Evolutionary conservation across 2,888 invertebrate species (phyloP).

Genomic region (Leptopilina myrica): DNA sequence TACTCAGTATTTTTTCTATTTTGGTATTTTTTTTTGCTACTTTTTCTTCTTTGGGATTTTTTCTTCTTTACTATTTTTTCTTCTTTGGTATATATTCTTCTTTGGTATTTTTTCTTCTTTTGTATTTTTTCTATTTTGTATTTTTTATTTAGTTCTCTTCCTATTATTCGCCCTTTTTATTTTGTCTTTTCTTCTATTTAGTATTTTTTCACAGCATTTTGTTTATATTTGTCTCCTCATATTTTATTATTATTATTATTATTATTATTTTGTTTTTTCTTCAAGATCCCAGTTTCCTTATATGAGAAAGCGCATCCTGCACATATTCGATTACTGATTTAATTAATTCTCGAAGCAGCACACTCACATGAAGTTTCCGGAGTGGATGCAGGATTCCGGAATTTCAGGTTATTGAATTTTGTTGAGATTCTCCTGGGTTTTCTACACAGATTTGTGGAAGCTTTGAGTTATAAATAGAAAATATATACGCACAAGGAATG

Average conservation of each 20-base stretch:
- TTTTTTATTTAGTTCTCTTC: too few species aligned
- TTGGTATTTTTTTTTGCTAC: too few species aligned
- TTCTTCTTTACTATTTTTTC: neutral
- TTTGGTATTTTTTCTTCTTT: too few species aligned
- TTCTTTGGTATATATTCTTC: neutral
- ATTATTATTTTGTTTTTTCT: neutral
- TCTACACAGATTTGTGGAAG: conserved; percentile 27
- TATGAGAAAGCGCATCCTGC: neutral
- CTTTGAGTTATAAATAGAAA: conserved; percentile 2
- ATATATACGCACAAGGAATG: neutral
- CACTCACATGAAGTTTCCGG: conserved; percentile 20
- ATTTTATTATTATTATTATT: neutral
- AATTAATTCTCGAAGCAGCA: conserved; percentile 13
- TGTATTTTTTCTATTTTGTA: neutral
- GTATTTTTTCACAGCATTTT: too few species aligned
- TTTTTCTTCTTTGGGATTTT: too few species aligned
- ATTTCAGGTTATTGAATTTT: conserved; percentile 31
- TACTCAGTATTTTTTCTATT: too few species aligned
- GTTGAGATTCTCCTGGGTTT: conserved; percentile 6
- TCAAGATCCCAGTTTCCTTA: neutral
- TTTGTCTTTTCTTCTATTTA: neutral
- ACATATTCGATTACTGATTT: conserved; percentile 27
- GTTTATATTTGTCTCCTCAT: neutral
- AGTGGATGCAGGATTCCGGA: conserved; percentile 23
- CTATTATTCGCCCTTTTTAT: too few species aligned